phyloP scores from a whole-genome alignment of 2,113 vertebrate species.

The Sinocyclocheilus rhinocerous region DNA sequence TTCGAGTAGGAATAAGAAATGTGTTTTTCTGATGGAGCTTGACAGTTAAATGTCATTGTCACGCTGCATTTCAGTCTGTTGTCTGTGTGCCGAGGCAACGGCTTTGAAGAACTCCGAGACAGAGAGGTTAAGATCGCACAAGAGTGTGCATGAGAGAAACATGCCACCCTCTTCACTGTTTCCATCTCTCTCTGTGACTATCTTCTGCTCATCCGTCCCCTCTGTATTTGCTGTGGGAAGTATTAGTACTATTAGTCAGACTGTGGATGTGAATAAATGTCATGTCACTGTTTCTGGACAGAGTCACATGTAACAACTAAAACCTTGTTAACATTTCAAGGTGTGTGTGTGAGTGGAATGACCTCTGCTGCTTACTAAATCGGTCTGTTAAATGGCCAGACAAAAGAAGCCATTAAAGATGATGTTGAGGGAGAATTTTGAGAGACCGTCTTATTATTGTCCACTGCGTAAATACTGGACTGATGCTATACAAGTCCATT shows the following conservation, averaged over 20 bases:
- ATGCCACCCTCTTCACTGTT: not conserved
- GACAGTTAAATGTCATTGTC: slow-evolving; percentile 30
- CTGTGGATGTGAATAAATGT: slow-evolving; percentile 49
- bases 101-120: slow-evolving; percentile 9
- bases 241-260: slow-evolving; percentile 29
- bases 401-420: slow-evolving; percentile 61
- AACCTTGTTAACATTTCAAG: slow-evolving; percentile 63
- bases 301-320: slow-evolving; percentile 49
- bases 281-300: slow-evolving; percentile 51
- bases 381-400: slow-evolving; percentile 58
- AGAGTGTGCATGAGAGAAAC: slow-evolving; percentile 10
- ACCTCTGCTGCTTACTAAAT: slow-evolving; percentile 47
- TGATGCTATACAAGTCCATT: not conserved
- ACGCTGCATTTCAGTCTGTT: slow-evolving; percentile 21
- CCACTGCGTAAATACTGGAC: slow-evolving; percentile 1
- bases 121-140: not conserved
- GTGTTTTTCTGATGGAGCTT: not conserved
- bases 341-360: slow-evolving; percentile 37
- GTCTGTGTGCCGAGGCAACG: slow-evolving; percentile 11
- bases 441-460: slow-evolving; percentile 39
- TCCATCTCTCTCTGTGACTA: not conserved
- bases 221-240: not conserved
- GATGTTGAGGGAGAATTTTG: slow-evolving; percentile 40
- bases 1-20: not conserved
- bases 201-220: not conserved